Evolutionary conservation across 2,113 vertebrate genomes (phyloP).

Genomic region (Petrocephalus zakoni): DNA sequence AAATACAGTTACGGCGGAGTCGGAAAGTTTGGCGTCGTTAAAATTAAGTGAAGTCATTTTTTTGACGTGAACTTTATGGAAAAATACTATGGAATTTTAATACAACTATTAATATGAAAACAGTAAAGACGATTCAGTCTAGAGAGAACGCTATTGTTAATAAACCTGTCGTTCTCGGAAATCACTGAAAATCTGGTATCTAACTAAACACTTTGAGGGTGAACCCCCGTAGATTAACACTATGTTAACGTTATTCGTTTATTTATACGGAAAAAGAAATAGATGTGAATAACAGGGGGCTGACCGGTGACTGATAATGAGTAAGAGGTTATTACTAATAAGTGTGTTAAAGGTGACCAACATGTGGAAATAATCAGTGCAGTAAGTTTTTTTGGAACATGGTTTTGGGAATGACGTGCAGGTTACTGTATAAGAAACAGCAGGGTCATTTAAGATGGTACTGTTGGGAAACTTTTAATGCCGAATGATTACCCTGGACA

Average conservation of each 20-base stretch:
- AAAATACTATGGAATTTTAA: slow-evolving; percentile 11
- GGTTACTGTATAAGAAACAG: neutral
- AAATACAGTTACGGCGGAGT: neutral
- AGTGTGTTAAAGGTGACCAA: neutral
- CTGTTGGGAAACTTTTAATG: neutral
- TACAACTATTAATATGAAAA: slow-evolving; percentile 13
- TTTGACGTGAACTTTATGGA: slow-evolving; percentile 4
- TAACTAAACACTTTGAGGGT: neutral
- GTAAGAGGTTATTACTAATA: neutral
- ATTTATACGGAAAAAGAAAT: neutral
- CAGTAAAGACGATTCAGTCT: neutral
- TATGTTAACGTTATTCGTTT: neutral
- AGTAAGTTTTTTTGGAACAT: neutral
- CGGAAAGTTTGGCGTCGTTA: slow-evolving; percentile 3
- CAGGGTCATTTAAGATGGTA: neutral
- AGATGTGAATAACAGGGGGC: neutral
- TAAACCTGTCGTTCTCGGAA: neutral
- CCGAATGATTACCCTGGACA: neutral
- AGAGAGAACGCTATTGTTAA: neutral
- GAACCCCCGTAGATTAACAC: neutral
- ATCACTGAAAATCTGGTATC: neutral
- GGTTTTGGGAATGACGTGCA: neutral
- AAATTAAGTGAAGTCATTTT: slow-evolving; percentile 9
- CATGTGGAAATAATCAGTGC: neutral
- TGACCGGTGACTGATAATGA: neutral